Base-by-base conservation (phyloP, 2,113 vertebrate genomes). In the Phycodurus eques region DNA sequence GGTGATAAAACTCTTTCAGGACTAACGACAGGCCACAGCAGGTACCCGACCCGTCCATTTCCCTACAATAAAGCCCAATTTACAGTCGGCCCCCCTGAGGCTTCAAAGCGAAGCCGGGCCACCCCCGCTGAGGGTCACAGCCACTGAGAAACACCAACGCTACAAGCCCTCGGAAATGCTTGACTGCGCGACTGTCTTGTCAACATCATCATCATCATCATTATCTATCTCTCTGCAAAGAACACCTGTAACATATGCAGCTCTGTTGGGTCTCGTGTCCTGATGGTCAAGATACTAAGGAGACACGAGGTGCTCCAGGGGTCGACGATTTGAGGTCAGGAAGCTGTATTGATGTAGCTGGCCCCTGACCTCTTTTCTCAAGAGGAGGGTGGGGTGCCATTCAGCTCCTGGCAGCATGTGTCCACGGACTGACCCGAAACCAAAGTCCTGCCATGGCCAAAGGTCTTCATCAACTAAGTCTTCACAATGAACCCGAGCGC, bases 41-140 rank as follows among this genome's bases (percentile, higher is more conserved):
- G 88, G 89, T 78, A 86, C 78, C 87, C 78, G 78, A 89, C 85
- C 89, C 83, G 77, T 90, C 89, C 84, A 84, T 89, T 93, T 89
- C 86, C 86, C 86, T 75, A 83, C 85, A 88, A 88, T 93, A 92
- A 93, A 92, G 83, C 73, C 82, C 54, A 59, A 83, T 80, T 79
- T 79, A 76, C 68, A 83, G 84, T 79, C 61, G 2, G 74, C 60
- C 77, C 77, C 86, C 88, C 86, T 35, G 82, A 87, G 86, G 82
- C 87, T 90, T 91, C 84, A 91, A 91, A 92, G 72, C 49, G 71
- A 54, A 75, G 70, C 31, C 61, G 47, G 70, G 67, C 57, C 83
- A 70, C 33, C 61, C 78, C 81, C 76, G 78, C 72, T 85, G 83
- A 75, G 79, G 83, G 89, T 92, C 85, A 85, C 75, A 83, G 74